Percentiles rank a stretch among this genome's conserved stretches.
These are phyloP conservation scores for Fragum whitleyi DNA, from an alignment of 2,888 invertebrate genomes.

Conservation along the genomic window DNA sequence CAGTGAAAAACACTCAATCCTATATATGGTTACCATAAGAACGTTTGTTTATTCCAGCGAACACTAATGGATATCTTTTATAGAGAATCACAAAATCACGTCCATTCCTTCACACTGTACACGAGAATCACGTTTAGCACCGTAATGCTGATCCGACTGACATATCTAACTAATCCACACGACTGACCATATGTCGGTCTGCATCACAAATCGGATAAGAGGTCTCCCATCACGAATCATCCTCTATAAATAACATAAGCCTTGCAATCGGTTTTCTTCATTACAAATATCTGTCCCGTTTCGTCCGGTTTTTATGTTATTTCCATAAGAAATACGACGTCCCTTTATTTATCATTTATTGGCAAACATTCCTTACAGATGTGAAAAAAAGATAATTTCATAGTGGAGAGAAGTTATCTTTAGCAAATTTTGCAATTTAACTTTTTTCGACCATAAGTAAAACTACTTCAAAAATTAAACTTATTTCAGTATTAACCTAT, in stretches of 20 bases:
- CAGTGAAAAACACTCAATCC: background rate
- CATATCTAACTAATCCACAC: background rate
- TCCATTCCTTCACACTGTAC: background rate
- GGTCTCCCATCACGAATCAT: constrained; percentile 1
- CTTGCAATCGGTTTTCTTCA: constrained; percentile 1
- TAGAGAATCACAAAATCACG: constrained; percentile 6
- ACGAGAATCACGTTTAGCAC: background rate
- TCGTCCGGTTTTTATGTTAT: background rate
- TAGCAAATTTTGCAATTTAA: too few relatives aligned
- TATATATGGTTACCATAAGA: background rate
- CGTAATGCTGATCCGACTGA: background rate
- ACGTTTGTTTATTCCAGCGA: background rate
- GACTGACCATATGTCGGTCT: constrained; percentile 14
- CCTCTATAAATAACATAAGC: constrained; percentile 3
- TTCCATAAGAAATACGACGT: background rate
- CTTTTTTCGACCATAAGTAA: too few relatives aligned
- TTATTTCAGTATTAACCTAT: too few relatives aligned
- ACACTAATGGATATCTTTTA: constrained; percentile 4
- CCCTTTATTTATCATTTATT: background rate
- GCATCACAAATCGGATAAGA: constrained; percentile 8
- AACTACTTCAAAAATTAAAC: too few relatives aligned
- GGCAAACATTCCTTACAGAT: too few relatives aligned
- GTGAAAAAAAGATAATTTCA: too few relatives aligned
- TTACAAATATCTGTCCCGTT: background rate
- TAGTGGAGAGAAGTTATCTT: too few relatives aligned